Conservation (phyloP, 1,140 invertebrate species). For the Philotrypesis tridentata region DNA sequence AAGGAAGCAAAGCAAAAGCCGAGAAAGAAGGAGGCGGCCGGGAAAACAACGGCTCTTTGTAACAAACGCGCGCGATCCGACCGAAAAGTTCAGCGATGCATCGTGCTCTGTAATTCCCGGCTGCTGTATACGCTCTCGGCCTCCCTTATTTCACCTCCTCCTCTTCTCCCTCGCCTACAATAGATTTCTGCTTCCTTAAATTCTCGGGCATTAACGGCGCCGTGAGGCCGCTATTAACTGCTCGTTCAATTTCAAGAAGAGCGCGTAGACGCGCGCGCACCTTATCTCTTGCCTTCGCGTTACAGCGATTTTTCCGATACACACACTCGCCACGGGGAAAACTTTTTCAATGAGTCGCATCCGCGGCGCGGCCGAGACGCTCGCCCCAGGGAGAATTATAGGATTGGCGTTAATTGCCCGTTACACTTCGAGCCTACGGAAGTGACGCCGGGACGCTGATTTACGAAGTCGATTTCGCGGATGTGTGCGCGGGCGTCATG, state of each 20-base stretch:
- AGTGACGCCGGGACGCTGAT: conserved; percentile 48
- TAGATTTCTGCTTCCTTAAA: background rate
- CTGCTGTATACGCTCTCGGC: background rate
- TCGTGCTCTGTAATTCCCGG: conserved; percentile 26
- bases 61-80: conserved; percentile 18
- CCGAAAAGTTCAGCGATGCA: conserved; percentile 35
- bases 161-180: background rate
- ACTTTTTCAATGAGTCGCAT: conserved; percentile 41
- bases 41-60: conserved; percentile 34
- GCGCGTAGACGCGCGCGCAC: no score
- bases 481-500: background rate
- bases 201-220: background rate
- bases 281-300: background rate
- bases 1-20: background rate
- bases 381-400: conserved; percentile 48
- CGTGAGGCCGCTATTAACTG: background rate
- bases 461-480: conserved; percentile 51
- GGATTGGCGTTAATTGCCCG: conserved; percentile 54
- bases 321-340: background rate
- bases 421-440: conserved; percentile 47
- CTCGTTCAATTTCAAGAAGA: background rate
- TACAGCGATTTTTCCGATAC: background rate
- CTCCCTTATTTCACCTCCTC: conserved; percentile 5
- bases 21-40: background rate
- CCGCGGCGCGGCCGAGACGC: background rate